These are phyloP conservation scores for Merluccius polli DNA, from an alignment of 2,797 vertebrate species.

Conservation along the genomic window DNA sequence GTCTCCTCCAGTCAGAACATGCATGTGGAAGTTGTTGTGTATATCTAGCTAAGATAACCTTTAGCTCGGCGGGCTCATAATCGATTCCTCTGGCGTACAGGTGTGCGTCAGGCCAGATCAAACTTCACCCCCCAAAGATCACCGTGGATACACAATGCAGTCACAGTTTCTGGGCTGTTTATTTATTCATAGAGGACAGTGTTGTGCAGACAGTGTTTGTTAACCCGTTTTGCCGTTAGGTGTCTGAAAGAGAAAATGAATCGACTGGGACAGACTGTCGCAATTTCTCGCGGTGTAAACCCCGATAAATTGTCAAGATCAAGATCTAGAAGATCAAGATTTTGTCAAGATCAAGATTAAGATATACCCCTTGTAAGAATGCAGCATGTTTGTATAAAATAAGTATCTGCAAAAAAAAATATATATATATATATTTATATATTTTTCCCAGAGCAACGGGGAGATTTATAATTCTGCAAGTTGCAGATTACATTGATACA, in stretches of 20 bases:
- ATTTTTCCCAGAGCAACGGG: too few relatives aligned
- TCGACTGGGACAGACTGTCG: too few relatives aligned
- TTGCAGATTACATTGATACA: background rate
- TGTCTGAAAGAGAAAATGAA: background rate
- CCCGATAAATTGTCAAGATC: too few relatives aligned
- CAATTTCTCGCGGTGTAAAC: too few relatives aligned
- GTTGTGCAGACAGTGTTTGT: constrained; percentile 16
- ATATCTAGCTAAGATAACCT: background rate
- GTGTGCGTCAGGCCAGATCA: background rate
- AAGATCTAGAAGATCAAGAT: background rate
- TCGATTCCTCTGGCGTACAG: background rate
- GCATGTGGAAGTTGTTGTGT: background rate
- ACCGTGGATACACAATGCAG: constrained; percentile 13
- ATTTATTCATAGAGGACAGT: constrained; percentile 60
- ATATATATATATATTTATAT: too few relatives aligned
- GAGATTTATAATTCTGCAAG: background rate
- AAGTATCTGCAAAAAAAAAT: background rate
- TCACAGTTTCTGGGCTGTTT: constrained; percentile 43
- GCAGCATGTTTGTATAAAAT: background rate
- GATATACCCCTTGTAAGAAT: background rate
- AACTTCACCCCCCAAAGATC: background rate
- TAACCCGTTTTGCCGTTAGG: constrained; percentile 37
- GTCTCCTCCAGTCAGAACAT: background rate
- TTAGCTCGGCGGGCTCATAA: background rate
- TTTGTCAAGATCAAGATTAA: background rate